phyloP scores from a whole-genome alignment of 2,113 vertebrate genomes.

The Salvelinus sp. region DNA sequence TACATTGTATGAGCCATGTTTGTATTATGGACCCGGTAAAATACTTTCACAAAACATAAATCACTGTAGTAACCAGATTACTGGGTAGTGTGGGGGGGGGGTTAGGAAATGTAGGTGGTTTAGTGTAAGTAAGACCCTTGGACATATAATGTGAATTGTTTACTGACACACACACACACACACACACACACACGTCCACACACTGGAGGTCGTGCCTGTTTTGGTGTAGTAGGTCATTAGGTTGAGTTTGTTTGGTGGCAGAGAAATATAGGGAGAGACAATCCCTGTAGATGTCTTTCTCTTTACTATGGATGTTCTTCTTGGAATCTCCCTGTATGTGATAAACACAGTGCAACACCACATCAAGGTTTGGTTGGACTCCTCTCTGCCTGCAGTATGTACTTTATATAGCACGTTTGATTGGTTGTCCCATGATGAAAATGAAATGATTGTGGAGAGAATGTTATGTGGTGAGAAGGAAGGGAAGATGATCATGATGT shows the following conservation, averaged over 20 bases:
- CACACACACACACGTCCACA: not conserved
- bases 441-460: conserved; percentile 16
- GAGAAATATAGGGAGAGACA: not conserved
- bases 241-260: not conserved
- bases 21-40: not conserved
- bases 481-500: not conserved
- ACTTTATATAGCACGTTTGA: not conserved
- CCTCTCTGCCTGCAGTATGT: not conserved
- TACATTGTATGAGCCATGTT: conserved; percentile 2
- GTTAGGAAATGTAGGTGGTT: conserved; percentile 57
- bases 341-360: not conserved
- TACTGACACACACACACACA: not conserved
- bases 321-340: not conserved
- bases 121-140: conserved; percentile 33
- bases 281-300: not conserved
- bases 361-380: too few species aligned
- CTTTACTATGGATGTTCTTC: not conserved
- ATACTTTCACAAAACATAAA: not conserved
- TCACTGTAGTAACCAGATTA: conserved; percentile 36
- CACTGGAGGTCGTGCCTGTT: not conserved
- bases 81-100: not conserved
- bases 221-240: not conserved
- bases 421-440: conserved; percentile 13
- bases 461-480: conserved; percentile 26
- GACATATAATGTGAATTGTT: conserved; percentile 27